These are phyloP conservation scores for Coturnix japonica DNA, from an alignment of 2,113 vertebrate genomes.

Conservation along the genomic window DNA sequence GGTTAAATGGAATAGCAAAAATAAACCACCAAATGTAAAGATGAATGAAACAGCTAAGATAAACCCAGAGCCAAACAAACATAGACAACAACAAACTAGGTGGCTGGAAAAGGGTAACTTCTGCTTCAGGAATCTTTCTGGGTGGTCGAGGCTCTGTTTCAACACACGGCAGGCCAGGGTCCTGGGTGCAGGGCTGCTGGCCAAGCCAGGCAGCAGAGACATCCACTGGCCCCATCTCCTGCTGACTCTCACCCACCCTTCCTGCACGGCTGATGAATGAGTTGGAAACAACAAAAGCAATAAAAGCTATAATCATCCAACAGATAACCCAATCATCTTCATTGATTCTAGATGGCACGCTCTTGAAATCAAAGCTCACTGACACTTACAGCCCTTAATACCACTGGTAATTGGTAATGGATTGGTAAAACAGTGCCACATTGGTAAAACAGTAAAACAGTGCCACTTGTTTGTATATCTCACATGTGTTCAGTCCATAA, in stretches of 20 bases:
- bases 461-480: neutral
- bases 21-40: slow-evolving; percentile 45
- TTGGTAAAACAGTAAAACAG: neutral
- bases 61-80: slow-evolving; percentile 56
- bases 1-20: slow-evolving; percentile 38
- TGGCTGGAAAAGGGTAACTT: slow-evolving; percentile 25
- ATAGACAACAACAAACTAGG: slow-evolving; percentile 30
- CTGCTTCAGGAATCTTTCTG: neutral
- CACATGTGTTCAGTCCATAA: neutral
- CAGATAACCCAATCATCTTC: neutral
- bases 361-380: neutral
- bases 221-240: neutral
- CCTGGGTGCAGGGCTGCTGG: neutral
- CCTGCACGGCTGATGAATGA: neutral
- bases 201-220: neutral
- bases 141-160: neutral
- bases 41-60: slow-evolving; percentile 32
- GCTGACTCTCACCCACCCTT: neutral
- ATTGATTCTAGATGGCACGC: neutral
- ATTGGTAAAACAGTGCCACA: neutral
- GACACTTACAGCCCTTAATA: neutral
- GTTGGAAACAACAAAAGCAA: neutral
- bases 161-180: neutral
- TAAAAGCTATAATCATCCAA: neutral
- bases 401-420: no score